Percentiles rank a stretch among this genome's conserved stretches.
Conservation (phyloP, 2,888 invertebrate species). For the Ophion costatus region DNA sequence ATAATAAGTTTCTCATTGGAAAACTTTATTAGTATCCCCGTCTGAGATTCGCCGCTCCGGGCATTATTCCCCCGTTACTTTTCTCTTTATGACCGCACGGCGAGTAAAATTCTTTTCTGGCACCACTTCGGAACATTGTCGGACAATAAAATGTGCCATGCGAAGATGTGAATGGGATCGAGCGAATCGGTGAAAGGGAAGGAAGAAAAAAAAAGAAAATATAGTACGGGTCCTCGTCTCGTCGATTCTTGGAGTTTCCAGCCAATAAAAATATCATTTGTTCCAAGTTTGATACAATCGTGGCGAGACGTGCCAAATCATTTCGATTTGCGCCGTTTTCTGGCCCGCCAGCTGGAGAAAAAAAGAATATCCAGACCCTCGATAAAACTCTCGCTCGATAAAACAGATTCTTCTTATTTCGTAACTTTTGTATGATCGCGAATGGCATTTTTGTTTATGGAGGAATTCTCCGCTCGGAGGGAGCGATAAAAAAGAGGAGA, state of each 20-base stretch:
- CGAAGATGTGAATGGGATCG: not conserved
- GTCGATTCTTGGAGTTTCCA: conserved; percentile 20
- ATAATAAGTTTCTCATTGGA: conserved; percentile 72
- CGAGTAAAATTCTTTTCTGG: conserved; percentile 62
- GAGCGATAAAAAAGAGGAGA: not conserved
- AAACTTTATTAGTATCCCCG: conserved; percentile 70
- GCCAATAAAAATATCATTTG: conserved; percentile 37
- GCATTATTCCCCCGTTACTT: conserved; percentile 44
- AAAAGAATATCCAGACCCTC: conserved; percentile 12
- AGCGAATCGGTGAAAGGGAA: not conserved
- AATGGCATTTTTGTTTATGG: not conserved
- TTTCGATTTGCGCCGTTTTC: conserved; percentile 28
- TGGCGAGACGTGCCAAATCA: conserved; percentile 52
- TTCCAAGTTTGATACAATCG: conserved; percentile 42
- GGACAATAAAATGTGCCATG: conserved; percentile 65
- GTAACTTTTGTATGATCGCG: not conserved
- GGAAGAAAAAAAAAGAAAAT: conserved; percentile 15
- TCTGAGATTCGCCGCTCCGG: conserved; percentile 27
- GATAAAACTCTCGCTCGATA: conserved; percentile 15
- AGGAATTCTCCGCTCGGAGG: not conserved
- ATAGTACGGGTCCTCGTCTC: conserved; percentile 9
- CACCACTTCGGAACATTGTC: conserved; percentile 65
- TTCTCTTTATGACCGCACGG: conserved; percentile 68
- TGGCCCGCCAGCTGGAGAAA: conserved; percentile 4
- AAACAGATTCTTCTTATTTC: conserved; percentile 4